These are phyloP conservation scores for Onthophagus sagittarius DNA, from an alignment of 2,888 invertebrate genomes.

Conservation along the genomic window DNA sequence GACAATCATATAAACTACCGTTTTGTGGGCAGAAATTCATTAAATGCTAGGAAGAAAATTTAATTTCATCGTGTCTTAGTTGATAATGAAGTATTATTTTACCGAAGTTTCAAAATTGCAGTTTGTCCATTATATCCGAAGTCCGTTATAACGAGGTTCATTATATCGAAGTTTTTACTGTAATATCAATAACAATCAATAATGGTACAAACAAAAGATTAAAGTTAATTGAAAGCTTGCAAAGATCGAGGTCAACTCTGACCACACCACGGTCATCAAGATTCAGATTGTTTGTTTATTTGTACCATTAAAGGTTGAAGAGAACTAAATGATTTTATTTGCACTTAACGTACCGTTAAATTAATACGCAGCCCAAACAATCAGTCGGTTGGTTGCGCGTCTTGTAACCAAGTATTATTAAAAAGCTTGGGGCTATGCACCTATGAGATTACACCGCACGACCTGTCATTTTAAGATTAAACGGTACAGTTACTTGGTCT, in stretches of 20 bases:
- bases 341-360: conserved; percentile 10
- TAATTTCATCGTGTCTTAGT: too few species aligned
- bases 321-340: neutral
- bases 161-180: too few species aligned
- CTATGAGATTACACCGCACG: conserved; percentile 7
- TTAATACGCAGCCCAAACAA: conserved; percentile 1
- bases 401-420: neutral
- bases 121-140: too few species aligned
- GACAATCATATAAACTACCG: too few species aligned
- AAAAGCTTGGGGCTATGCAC: neutral
- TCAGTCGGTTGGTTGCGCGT: neutral
- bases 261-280: neutral
- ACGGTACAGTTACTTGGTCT: neutral
- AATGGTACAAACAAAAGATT: too few species aligned
- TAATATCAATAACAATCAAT: too few species aligned
- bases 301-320: neutral
- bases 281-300: neutral
- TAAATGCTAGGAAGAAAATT: too few species aligned
- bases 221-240: neutral
- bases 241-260: neutral
- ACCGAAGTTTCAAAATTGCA: too few species aligned
- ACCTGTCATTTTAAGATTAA: neutral
- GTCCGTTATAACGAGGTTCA: too few species aligned
- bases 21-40: too few species aligned
- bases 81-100: too few species aligned